phyloP scores from a whole-genome alignment of 1,140 invertebrate genomes.

The Mylabris phalerata region DNA sequence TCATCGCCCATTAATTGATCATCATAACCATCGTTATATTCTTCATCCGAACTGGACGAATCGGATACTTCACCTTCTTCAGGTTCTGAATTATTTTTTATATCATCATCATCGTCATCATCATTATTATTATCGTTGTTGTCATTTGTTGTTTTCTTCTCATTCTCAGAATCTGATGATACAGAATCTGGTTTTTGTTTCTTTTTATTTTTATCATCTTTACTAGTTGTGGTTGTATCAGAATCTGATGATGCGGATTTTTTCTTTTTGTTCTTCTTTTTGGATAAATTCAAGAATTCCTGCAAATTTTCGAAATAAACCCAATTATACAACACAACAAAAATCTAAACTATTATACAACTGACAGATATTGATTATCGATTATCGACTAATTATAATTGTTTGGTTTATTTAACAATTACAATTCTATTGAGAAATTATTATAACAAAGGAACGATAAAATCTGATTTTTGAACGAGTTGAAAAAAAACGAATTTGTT shows the following conservation, averaged over 20 bases:
- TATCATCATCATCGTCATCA: slow-evolving; percentile 13
- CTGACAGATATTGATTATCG: too few species aligned
- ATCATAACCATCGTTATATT: slow-evolving; percentile 70
- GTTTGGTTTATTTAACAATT: too few species aligned
- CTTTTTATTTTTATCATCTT: slow-evolving; percentile 37
- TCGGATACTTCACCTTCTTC: slow-evolving; percentile 52
- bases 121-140: neutral
- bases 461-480: neutral
- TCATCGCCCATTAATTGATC: slow-evolving; percentile 97
- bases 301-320: slow-evolving; percentile 37
- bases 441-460: neutral
- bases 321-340: too few species aligned
- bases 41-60: slow-evolving; percentile 52
- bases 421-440: neutral
- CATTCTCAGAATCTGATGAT: slow-evolving; percentile 66
- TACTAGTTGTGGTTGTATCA: slow-evolving; percentile 43
- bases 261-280: slow-evolving; percentile 68
- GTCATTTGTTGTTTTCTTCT: slow-evolving; percentile 44
- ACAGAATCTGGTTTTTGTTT: slow-evolving; percentile 49
- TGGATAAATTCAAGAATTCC: slow-evolving; percentile 81
- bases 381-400: too few species aligned
- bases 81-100: slow-evolving; percentile 37
- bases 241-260: slow-evolving; percentile 39
- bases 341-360: too few species aligned
- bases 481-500: slow-evolving; percentile 5